Percentiles rank a stretch among this genome's conserved stretches.
phyloP scores from a whole-genome alignment of 2,113 vertebrate genomes.

The Alligator sinensis region DNA sequence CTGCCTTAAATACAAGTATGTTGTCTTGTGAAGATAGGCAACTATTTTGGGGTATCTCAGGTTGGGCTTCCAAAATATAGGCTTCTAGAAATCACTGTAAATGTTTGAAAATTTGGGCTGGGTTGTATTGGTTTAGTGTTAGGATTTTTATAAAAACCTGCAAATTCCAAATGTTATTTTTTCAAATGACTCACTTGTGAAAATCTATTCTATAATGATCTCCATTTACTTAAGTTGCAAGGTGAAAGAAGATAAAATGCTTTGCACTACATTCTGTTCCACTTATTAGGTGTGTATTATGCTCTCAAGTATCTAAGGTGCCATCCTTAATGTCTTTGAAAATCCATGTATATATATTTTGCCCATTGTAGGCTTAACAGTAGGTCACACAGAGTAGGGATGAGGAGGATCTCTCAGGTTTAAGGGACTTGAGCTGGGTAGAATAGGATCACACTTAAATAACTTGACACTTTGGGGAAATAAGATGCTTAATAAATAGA shows the following conservation, averaged over 20 bases:
- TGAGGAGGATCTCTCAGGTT: no score
- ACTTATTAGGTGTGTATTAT: no score
- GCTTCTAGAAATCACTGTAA: neutral
- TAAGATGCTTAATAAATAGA: no score
- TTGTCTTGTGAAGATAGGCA: neutral
- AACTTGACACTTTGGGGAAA: no score
- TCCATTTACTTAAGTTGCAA: neutral
- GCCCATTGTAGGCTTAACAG: no score
- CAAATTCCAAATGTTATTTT: neutral
- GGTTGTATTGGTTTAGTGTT: neutral
- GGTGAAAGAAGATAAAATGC: neutral
- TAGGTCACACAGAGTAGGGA: no score
- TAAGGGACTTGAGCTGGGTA: no score
- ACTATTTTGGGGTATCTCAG: neutral
- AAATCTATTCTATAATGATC: neutral
- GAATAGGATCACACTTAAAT: no score
- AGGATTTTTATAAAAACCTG: neutral
- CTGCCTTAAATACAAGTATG: neutral
- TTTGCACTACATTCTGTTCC: neutral
- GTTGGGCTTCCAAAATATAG: neutral
- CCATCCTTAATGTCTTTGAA: no score
- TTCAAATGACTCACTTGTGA: neutral
- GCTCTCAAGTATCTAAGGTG: no score
- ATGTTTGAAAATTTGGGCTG: neutral
- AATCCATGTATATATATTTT: no score